Evolutionary conservation across 1,140 invertebrate genomes (phyloP).

Genomic region (Ceratitis capitata): DNA sequence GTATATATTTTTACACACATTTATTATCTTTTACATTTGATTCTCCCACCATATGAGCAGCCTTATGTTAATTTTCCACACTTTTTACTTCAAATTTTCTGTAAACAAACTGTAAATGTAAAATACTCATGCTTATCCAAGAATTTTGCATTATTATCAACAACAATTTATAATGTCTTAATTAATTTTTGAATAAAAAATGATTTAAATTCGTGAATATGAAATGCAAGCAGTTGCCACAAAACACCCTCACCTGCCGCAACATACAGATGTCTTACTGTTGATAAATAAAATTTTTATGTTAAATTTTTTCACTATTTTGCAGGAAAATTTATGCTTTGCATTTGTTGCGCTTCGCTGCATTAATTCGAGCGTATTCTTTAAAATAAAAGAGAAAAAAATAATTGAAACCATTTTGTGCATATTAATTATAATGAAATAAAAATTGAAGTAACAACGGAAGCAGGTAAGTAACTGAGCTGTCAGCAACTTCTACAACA

Average conservation of each 20-base stretch:
- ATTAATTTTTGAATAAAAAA: background rate
- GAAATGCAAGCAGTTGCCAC: background rate
- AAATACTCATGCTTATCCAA: no score
- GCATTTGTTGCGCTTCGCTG: constrained; percentile 10
- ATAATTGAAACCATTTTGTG: background rate
- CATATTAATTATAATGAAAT: constrained; percentile 21
- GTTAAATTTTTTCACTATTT: background rate
- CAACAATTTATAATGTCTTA: constrained; percentile 20
- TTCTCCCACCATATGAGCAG: background rate
- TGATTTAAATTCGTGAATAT: background rate
- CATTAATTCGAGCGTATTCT: constrained; percentile 4
- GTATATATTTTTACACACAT: background rate
- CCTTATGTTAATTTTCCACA: background rate
- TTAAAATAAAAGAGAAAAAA: background rate
- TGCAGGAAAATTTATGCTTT: background rate
- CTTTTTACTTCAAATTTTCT: background rate
- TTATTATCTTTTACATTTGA: background rate
- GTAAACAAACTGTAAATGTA: no score
- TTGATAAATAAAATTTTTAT: background rate
- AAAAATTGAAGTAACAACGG: background rate
- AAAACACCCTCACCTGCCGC: background rate
- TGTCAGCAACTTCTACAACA: constrained; percentile 33
- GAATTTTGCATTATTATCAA: background rate
- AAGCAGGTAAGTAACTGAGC: background rate
- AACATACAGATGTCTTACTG: background rate